Evolutionary conservation across 2,888 invertebrate species (phyloP), one percentile per base, ranked within the genome.

Genomic region (Cosmia trapezina): DNA sequence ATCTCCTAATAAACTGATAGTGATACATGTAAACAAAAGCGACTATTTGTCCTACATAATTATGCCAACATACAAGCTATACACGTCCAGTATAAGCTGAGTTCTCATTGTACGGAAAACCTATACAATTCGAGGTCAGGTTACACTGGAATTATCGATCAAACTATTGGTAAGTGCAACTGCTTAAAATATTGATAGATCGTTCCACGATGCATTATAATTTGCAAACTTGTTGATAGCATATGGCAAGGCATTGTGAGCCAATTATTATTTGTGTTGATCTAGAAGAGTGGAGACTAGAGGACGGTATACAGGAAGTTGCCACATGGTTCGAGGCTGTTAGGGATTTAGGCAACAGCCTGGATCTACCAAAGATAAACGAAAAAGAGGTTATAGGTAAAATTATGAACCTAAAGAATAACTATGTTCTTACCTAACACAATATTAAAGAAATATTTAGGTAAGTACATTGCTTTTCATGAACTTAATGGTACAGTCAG

Each of bases 111-210:
- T 17, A 62, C 6, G 1, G 4, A 37, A 71, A 47, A 19, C 4
- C 5, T 11, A 17, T 17, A 17, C 2, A 53, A 1, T 17, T 1
- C 17, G 0, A 54, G 28, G 14, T n/a, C n/a, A 47, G 17, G 2
- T 19, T 37, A 22, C 11, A 14, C 8, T 43, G 11, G 33, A 14
- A 49, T 9, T 67, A 72, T 80, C 63, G 54, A 79, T 79, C 66
- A 60, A 51, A 54, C 11, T 63, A 45, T n/a, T 45, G 7, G 47
- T 53, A 41, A 17, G 14, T 45, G 65, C 37, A 62, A 74, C 53
- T 74, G 60, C 22, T 74, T 68, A 47, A 57, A 73, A 65, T 69
- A 28, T 65, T 78, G 70, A 78, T 74, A 57, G 78, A 78, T 78
- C n/a, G 65, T n/a, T 64, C 1, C 22, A 62, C 45, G 14, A 61